phyloP scores from a whole-genome alignment of 2,113 vertebrate species.

The Cyanocitta stelleri region DNA sequence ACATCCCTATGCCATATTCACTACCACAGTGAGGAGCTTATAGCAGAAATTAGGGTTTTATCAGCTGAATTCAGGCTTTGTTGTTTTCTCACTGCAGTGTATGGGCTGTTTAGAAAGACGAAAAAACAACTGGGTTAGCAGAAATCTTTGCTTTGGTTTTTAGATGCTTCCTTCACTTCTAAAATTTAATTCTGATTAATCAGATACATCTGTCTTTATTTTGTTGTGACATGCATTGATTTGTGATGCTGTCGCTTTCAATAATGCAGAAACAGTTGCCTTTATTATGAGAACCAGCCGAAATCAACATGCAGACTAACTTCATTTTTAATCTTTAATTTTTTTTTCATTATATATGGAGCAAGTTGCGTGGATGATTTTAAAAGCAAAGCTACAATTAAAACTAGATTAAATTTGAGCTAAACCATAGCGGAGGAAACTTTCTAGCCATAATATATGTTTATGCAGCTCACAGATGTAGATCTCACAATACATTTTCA shows the following conservation, averaged over 20 bases:
- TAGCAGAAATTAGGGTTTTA: not conserved
- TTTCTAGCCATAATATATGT: not conserved
- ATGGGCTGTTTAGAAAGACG: not conserved
- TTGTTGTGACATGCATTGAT: conserved; percentile 71
- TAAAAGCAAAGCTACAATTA: conserved; percentile 49
- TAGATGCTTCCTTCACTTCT: conserved; percentile 48
- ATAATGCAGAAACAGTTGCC: conserved; percentile 57
- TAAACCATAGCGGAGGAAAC: not conserved
- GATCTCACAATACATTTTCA: not conserved
- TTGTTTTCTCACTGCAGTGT: not conserved
- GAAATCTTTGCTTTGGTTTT: conserved; percentile 63
- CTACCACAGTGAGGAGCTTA: not conserved
- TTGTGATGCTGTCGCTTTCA: conserved; percentile 69
- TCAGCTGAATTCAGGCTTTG: not conserved
- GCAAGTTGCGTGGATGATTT: conserved; percentile 9
- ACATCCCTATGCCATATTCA: not conserved
- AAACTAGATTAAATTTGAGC: conserved; percentile 46
- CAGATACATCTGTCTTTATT: conserved; percentile 72
- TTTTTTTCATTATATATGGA: conserved; percentile 20
- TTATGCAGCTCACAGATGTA: not conserved
- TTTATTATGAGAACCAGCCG: conserved; percentile 62
- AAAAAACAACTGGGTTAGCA: not conserved
- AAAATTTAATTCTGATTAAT: conserved; percentile 80
- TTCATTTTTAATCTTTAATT: conserved; percentile 46
- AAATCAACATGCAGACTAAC: conserved; percentile 52